Evolutionary conservation across 2,888 invertebrate genomes (phyloP), one percentile per base, ranked within the genome.

Genomic region (Cheilosia scutellata): DNA sequence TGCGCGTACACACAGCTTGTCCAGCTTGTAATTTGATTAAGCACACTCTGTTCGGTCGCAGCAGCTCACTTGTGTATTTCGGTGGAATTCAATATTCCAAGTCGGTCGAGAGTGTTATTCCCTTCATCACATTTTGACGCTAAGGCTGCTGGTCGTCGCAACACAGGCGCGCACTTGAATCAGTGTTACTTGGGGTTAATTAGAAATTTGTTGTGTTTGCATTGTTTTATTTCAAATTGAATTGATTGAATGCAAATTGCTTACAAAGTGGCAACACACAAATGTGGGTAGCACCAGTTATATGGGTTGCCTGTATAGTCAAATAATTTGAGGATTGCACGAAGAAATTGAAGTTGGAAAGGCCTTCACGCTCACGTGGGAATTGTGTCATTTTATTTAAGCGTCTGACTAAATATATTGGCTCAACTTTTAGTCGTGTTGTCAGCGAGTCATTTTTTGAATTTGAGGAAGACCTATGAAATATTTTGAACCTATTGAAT

Each of bases 121-220:
- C 66, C 53, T 86, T 77, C 80, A 86, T 84, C 76, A 65, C 60
- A 80, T 86, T 80, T 77, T 86, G 71, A 80, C 80, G 86, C 86
- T 75, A 51, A 13, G 33, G 42, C 60, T 76, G 62, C 62, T 65
- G 75, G 47, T 47, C n/a, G 33, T 49, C 33, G 55, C 11, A 51
- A 29, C 37, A 53, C 13, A 20, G 25, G 13, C 27, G 44, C 62
- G 53, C 60, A 70, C 62, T 77, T 68, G 53, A 70, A 62, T 53
- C 44, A 42, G 33, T 72, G 58, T 29, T 65, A 5, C 72, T 44
- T 13, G 71, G 72, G 71, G 72, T 78, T 78, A 78, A 78, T 62
- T 63, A 55, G 53, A 33, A 63, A 33, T 58, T 66, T 6, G 53
- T 62, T 49, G 29, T 27, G 16, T 40, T 53, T 71, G 37, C 33